These are phyloP conservation scores for Beroe forskalii DNA, from an alignment of 37 sponge, comb jelly and placozoan species.

Conservation along the genomic window DNA sequence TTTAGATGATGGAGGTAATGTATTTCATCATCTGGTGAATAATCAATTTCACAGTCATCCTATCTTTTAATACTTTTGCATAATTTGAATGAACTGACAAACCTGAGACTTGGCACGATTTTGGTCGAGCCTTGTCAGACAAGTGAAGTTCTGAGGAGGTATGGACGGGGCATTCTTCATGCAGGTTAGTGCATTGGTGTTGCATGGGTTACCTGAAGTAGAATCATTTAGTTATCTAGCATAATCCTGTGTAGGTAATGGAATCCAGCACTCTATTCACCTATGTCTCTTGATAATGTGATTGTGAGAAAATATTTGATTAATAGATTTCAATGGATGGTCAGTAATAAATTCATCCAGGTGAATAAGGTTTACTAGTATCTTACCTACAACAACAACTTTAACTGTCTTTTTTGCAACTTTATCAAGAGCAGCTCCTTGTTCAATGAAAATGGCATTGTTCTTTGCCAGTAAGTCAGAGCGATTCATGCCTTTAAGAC, in stretches of 20 bases:
- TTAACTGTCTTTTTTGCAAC: slow-evolving; percentile 95
- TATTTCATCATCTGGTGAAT: too few species aligned
- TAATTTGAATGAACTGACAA: too few species aligned
- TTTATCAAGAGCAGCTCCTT: slow-evolving; percentile 82
- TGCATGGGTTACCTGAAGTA: slow-evolving; percentile 93
- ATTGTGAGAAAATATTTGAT: too few species aligned
- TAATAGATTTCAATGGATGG: too few species aligned
- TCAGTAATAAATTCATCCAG: too few species aligned
- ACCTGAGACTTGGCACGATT: slow-evolving; percentile 95
- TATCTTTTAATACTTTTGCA: too few species aligned
- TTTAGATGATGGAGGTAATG: too few species aligned
- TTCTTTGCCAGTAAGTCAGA: slow-evolving; percentile 93
- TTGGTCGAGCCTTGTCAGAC: slow-evolving; percentile 92
- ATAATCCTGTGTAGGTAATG: too few species aligned
- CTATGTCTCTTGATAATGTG: too few species aligned
- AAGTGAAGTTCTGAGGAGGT: slow-evolving; percentile 88
- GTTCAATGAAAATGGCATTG: slow-evolving; percentile 86
- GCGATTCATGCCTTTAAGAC: slow-evolving; percentile 81
- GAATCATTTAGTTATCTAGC: too few species aligned
- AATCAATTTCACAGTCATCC: too few species aligned
- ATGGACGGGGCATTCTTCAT: slow-evolving; percentile 79
- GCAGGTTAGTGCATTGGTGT: slow-evolving; percentile 89
- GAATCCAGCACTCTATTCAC: too few species aligned
- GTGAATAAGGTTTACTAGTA: neutral
- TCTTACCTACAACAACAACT: slow-evolving; percentile 69